Base-by-base conservation (phyloP, 2,797 vertebrate species). In the Tragopan temminckii region DNA sequence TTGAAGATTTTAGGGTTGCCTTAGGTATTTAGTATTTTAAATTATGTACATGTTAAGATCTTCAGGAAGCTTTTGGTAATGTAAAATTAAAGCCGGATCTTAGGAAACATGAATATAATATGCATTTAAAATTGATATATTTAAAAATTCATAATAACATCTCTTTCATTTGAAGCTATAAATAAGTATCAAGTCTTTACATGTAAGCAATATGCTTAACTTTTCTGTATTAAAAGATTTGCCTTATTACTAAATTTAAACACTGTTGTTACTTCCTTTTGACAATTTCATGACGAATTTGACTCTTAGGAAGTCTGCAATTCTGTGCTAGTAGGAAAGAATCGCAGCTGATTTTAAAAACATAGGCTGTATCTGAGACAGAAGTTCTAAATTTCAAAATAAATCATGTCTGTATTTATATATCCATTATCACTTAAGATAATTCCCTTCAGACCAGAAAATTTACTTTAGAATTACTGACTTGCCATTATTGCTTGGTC, bases 241-340 rank as follows among this genome's bases (percentile, higher is more conserved):
- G 55, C 13, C 11, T 24, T 72, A 27, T 71, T 80, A 69, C 50
- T 48, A 36, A 88, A 69, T 75, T 55, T 29, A 72, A 55, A 11
- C 23, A 19, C 0, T 48, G 13, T 24, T 33, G 25, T 55, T 66
- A 33, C 69, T 55, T 75, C 29, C 23, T 80, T 25, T 13, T 75
- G 43, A 14, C 3, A 1, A 0, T 67, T 48, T 45, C 27, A 4
- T 11, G 71, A 66, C 23, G 58, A 59, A 38, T 55, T n/a, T 78
- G n/a, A 68, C 18, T 33, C 46, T 69, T 52, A 12, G 45, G 35
- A 70, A 1, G 0, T 45, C 35, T 35, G 35, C 19, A 46, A 0
- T 64, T 67, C 38, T 71, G 5, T 61, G 31, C 31, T 52, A 46
- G 20, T 55, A 27, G 45, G 63, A 66, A 72, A 68, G 45, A 70